These are phyloP conservation scores for Xylocampa areola DNA, from an alignment of 2,888 invertebrate genomes.

Conservation along the genomic window DNA sequence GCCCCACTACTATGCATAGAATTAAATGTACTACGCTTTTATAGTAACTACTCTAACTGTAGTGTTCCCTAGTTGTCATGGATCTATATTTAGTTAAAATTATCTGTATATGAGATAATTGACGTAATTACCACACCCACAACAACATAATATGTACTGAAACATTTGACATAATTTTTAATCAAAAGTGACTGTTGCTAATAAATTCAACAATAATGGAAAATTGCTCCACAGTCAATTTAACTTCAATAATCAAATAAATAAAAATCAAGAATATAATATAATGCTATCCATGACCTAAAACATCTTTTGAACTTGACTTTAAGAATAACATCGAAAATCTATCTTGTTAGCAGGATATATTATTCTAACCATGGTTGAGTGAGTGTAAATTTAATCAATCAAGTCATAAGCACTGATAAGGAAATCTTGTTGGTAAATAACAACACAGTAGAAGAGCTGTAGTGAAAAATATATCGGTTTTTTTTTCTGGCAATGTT, in stretches of 20 bases:
- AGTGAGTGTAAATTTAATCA: slow-evolving; percentile 17
- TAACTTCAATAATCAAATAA: too few species aligned
- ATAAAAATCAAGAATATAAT: neutral
- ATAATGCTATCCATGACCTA: neutral
- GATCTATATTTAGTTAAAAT: slow-evolving; percentile 31
- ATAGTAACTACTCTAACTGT: slow-evolving; percentile 1
- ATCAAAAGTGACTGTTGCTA: too few species aligned
- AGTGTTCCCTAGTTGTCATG: slow-evolving; percentile 21
- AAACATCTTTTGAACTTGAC: neutral
- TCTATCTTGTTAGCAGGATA: slow-evolving; percentile 13
- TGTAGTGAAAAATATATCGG: slow-evolving; percentile 36
- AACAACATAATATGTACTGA: slow-evolving; percentile 13
- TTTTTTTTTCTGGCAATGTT: slow-evolving; percentile 44
- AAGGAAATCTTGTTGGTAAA: slow-evolving; percentile 52
- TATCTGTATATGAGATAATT: slow-evolving; percentile 39
- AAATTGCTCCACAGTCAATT: too few species aligned
- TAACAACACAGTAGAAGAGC: slow-evolving; percentile 35
- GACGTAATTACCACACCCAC: slow-evolving; percentile 44
- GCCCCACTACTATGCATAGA: slow-evolving; percentile 11
- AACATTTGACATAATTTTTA: too few species aligned
- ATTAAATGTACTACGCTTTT: slow-evolving; percentile 13
- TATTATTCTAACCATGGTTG: slow-evolving; percentile 1
- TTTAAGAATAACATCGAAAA: slow-evolving; percentile 4
- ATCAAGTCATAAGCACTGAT: slow-evolving; percentile 34
- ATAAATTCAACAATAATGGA: too few species aligned